Evolutionary conservation across 2,797 vertebrate species (phyloP), one percentile per base, ranked within the genome.

Genomic region (Peromyscus aztecus): DNA sequence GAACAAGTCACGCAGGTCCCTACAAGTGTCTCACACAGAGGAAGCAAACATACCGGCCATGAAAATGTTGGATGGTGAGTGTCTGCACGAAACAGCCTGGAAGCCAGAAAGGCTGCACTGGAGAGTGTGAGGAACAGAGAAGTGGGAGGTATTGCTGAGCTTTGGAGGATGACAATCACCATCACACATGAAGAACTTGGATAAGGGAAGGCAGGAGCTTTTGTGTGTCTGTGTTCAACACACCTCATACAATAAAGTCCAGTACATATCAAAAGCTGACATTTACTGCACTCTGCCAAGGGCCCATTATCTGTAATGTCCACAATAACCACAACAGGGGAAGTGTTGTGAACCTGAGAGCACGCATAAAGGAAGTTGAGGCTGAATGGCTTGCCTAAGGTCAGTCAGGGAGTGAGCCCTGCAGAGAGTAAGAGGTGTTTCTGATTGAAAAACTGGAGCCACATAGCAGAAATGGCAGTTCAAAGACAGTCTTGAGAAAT

Each of bases 401-500:
- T 85, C 52, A 57, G 14, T 82, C 40, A 92, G 69, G 52, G 57
- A 40, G 17, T 85, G 61, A 85, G 61, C 19, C 83, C 24, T 23
- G 57, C 19, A 4, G 14, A 6, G 55, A 81, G 2, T 11, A 43
- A 57, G 65, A 13, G 43, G 55, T 43, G 23, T 6, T 29, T 87
- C 67, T 71, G 49, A 40, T 55, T 55, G 85, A 55, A 55, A 71
- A 71, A 52, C 21, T 16, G 2, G 46, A 55, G 34, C 49, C 67
- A 55, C 5, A 4, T 6, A 87, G 52, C 67, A 73, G 67, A 40
- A 57, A 73, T 19, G 27, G 43, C n/a, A 93, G 37, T 85, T 81
- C 40, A 80, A 91, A 91, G 80, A 27, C n/a, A 67, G 2, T 87
- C 61, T 63, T 43, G 43, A 94, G 77, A 78, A 94, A 95, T 23